These are phyloP conservation scores for Varanus salvator DNA, from an alignment of 2,113 vertebrate species.

Conservation along the genomic window DNA sequence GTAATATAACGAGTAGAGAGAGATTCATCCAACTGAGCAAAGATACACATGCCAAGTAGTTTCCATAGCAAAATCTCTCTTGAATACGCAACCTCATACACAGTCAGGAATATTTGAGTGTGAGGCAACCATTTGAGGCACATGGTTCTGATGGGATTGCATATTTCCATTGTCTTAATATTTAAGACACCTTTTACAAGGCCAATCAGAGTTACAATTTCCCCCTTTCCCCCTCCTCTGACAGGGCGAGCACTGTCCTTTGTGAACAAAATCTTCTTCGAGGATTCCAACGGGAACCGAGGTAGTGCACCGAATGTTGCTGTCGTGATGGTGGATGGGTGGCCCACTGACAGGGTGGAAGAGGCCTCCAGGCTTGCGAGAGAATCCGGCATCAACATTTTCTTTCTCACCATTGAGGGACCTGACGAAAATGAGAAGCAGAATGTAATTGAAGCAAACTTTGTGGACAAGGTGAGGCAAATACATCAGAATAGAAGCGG, in stretches of 20 bases:
- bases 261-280: conserved; percentile 93
- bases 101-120: neutral
- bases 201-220: neutral
- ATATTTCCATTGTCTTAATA: neutral
- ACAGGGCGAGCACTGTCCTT: conserved; percentile 93
- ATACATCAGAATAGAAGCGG: neutral
- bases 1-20: neutral
- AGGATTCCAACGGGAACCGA: conserved; percentile 90
- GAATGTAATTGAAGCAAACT: conserved; percentile 86
- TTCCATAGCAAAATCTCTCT: neutral
- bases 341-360: conserved; percentile 95
- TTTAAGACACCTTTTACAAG: neutral
- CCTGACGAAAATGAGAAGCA: conserved; percentile 90
- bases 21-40: neutral
- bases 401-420: conserved; percentile 96
- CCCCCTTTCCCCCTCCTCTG: conserved; percentile 6
- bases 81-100: neutral
- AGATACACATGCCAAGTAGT: neutral
- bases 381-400: conserved; percentile 97
- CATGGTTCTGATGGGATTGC: neutral
- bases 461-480: conserved; percentile 92
- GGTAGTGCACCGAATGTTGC: conserved; percentile 91
- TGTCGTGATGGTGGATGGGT: conserved; percentile 94
- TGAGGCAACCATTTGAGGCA: neutral
- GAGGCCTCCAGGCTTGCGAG: conserved; percentile 91